Base-by-base conservation (phyloP, 2,797 vertebrate genomes). In the Meda fulgida region DNA sequence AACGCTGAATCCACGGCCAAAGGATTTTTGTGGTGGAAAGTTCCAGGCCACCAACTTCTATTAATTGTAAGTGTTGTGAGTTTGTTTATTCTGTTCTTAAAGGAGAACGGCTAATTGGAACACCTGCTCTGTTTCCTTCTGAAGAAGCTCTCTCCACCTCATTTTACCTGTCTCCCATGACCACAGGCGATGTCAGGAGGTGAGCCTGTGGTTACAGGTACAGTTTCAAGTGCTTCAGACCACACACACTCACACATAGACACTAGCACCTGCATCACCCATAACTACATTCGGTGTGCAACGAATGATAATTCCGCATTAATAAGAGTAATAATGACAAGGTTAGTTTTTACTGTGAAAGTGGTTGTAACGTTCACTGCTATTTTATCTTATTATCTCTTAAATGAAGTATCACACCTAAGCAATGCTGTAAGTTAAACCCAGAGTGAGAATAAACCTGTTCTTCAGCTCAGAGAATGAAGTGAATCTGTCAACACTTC, bases 401-500 rank as follows among this genome's bases (percentile, higher is more conserved):
- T 46, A 65, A 75, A 75, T 51, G 1, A 75, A 26, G 23, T 26
- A 65, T 75, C 29, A 65, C 55, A 65, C 29, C 29, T 65, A 29
- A 72, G 38, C 80, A 63, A 16, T 46, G 69, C 69, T 73, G 26
- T 76, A 31, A 72, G 66, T 21, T 48, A 29, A 80, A 40, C 23
- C 34, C 58, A 36, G 51, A 72, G 63, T 63, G 65, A 48, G 72
- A 48, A 29, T 14, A 83, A 75, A 87, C 88, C 88, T 46, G 88
- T 89, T 85, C 71, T 70, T 18, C 77, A 26, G 77, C 80, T 85
- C 65, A 69, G 65, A 85, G 36, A 71, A 69, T 69, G 67, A 34
- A 5, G 6, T 86, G 55, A 67, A 86, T 82, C 80, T 90, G 86
- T 91, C 87, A 87, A 73, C 82, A 85, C 67, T 88, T 79, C 40